Base-by-base conservation (phyloP, 1,140 invertebrate genomes). In the Zaprionus tsacasi region DNA sequence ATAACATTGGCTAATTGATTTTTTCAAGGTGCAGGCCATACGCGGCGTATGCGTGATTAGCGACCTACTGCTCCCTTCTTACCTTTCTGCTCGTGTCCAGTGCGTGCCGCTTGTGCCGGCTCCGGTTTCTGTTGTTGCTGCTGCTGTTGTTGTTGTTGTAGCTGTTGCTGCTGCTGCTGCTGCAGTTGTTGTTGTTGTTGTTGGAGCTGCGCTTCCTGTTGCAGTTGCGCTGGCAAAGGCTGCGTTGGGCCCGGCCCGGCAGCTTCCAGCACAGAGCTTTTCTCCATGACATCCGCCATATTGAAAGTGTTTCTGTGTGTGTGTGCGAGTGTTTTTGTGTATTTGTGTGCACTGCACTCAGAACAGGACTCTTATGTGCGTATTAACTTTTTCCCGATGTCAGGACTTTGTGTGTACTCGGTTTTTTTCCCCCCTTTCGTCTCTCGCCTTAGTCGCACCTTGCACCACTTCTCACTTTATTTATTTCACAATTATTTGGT, bases 211-310 rank as follows among this genome's bases (percentile, higher is more conserved):
- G 35, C 52, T 50, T 69, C 64, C 57, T 76, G 69, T 70, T 82
- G 74, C 61, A 80, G 74, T 50, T 66, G 68, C 33, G 27, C 45
- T 48, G 50, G 68, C 60, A 77, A 35, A 43, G 72, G 36, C 54
- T 72, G 78, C 52, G 65, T 54, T 71, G 73, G 69, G 54, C 78
- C 40, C 73, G 83, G 75, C 78, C 69, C 76, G 76, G 79, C 87
- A 87, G 76, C 76, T 76, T 90, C 87, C 87, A 90, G 79, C 71
- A 81, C 64, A 66, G 90, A 91, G 89, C 89, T 91, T 91, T 91
- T 91, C 89, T 91, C 89, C 89, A 91, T 82, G 68, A 91, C 82
- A 81, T 91, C 89, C 90, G 89, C 89, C 89, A 91, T 91, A 82
- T 91, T 91, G 81, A 80, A 90, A 87, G 73, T 75, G 87, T 71